Evolutionary conservation across 2,113 vertebrate species (phyloP).

Genomic region (Recurvirostra avosetta): DNA sequence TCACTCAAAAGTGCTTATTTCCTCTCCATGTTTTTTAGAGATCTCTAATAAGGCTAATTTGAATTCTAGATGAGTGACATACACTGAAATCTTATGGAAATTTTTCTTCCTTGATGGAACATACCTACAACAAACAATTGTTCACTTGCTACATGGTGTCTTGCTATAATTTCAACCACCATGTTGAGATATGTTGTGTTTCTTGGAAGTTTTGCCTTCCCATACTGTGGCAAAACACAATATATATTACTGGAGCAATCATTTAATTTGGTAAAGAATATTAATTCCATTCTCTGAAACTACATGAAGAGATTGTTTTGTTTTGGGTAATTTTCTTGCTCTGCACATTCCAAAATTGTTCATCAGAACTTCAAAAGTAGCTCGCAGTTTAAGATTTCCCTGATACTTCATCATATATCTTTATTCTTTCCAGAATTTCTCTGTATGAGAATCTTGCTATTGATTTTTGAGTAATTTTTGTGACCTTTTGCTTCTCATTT

Average conservation of each 20-base stretch:
- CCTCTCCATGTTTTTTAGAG: neutral
- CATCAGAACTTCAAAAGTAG: neutral
- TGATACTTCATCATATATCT: neutral
- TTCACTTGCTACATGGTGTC: neutral
- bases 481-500: neutral
- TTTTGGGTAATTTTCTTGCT: neutral
- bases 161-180: neutral
- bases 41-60: neutral
- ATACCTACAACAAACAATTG: neutral
- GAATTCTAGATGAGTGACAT: neutral
- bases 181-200: neutral
- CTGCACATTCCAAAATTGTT: neutral
- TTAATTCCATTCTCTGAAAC: neutral
- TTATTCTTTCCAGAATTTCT: neutral
- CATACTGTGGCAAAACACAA: neutral
- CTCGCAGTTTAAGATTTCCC: neutral
- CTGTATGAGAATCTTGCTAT: neutral
- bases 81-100: neutral
- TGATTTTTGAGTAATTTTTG: neutral
- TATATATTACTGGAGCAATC: neutral
- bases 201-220: neutral
- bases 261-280: neutral
- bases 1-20: neutral
- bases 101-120: neutral
- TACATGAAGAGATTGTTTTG: neutral